Evolutionary conservation across 1,140 invertebrate genomes (phyloP).

Genomic region (Diabrotica virgifera): DNA sequence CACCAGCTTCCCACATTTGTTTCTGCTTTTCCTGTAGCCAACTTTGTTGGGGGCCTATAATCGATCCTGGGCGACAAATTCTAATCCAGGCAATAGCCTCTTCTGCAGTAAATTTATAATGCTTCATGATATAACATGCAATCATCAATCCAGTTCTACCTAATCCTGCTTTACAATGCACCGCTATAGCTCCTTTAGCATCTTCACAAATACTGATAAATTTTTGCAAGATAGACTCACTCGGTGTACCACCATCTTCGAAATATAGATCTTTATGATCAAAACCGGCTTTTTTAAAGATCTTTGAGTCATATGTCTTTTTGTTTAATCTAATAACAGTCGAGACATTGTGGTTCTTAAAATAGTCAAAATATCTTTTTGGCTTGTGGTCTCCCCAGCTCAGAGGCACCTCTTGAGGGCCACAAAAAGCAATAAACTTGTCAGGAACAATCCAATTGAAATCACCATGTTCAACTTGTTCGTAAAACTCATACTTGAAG

Average conservation of each 20-base stretch:
- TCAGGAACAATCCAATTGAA: slow-evolving; percentile 98
- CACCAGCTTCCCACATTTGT: slow-evolving; percentile 73
- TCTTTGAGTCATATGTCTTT: slow-evolving; percentile 90
- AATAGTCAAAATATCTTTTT: slow-evolving; percentile 95
- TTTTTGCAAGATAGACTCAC: slow-evolving; percentile 82
- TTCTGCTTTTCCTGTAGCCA: slow-evolving; percentile 88
- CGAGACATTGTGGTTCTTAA: slow-evolving; percentile 86
- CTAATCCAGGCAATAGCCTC: slow-evolving; percentile 97
- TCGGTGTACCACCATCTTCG: slow-evolving; percentile 93
- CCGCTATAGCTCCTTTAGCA: slow-evolving; percentile 86
- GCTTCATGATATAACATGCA: slow-evolving; percentile 98
- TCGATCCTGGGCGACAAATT: slow-evolving; percentile 97
- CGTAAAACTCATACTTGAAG: slow-evolving; percentile 91
- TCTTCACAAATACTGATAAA: slow-evolving; percentile 90
- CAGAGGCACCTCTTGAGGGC: slow-evolving; percentile 87
- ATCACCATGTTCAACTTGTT: slow-evolving; percentile 96
- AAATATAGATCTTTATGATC: slow-evolving; percentile 96
- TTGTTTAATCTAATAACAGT: slow-evolving; percentile 91
- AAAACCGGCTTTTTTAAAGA: slow-evolving; percentile 90
- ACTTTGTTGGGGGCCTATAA: slow-evolving; percentile 96
- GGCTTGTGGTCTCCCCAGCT: slow-evolving; percentile 91
- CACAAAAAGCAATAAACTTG: slow-evolving; percentile 98
- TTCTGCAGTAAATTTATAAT: slow-evolving; percentile 88
- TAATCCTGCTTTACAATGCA: slow-evolving; percentile 99
- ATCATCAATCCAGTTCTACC: slow-evolving; percentile 97